Conservation (phyloP, 2,797 vertebrate genomes). For the Mallotus villosus region DNA sequence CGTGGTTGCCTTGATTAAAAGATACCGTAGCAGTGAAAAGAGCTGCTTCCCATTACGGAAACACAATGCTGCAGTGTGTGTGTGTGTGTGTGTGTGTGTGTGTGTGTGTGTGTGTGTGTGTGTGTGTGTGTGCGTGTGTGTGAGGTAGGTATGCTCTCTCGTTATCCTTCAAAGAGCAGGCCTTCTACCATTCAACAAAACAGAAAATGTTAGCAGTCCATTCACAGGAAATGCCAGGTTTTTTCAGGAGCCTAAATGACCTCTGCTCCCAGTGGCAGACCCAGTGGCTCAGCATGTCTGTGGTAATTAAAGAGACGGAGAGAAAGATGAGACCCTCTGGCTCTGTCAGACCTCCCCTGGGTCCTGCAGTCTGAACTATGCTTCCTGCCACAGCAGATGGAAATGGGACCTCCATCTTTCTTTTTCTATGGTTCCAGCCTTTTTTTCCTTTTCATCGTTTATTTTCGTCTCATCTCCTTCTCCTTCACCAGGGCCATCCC, state of each 20-base stretch:
- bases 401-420: conserved; percentile 1
- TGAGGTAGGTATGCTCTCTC: neutral
- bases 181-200: neutral
- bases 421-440: neutral
- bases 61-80: neutral
- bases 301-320: conserved; percentile 34
- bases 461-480: neutral
- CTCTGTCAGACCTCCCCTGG: conserved; percentile 13
- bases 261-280: conserved; percentile 11
- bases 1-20: neutral
- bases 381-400: conserved; percentile 18
- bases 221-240: conserved; percentile 17
- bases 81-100: neutral
- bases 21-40: neutral
- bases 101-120: too few species aligned
- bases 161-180: neutral
- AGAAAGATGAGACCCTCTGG: conserved; percentile 14
- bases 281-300: conserved; percentile 3
- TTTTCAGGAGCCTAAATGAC: conserved; percentile 38
- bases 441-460: neutral
- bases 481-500: neutral
- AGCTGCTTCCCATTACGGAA: neutral
- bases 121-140: neutral
- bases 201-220: neutral
- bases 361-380: neutral